Evolutionary conservation across 2,888 invertebrate species (phyloP), one percentile per base, ranked within the genome.

Genomic region (Agrochola macilenta): DNA sequence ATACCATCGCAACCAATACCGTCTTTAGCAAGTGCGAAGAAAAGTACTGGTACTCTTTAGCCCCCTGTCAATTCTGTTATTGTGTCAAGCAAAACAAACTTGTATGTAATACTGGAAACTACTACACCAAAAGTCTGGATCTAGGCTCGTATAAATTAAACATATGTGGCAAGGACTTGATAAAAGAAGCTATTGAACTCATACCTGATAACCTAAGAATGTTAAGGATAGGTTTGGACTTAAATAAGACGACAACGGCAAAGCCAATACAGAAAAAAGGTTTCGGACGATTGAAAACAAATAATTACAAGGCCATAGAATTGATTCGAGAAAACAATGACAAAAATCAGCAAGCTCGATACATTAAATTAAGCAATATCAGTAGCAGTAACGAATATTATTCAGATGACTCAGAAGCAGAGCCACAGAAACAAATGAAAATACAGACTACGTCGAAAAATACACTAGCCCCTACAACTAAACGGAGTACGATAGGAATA

Each of bases 51-150:
- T 96, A 95, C 71, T 93, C 95, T 0, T 70, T 94, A 66, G 92
- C 91, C 0, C 92, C 94, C 2, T 96, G 96, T 43, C 95, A 95
- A 79, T 92, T 95, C 52, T 96, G 96, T 78, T 95, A 89, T 80
- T 96, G 96, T 61, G 76, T 92, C 2, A 90, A 91, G 14, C 86
- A 90, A 86, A 93, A 93, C 74, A 94, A 93, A 88, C 88, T 96
- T 4, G 84, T 94, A 3, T 96, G 96, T 73, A 95, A 93, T 63
- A 92, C 91, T 14, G 92, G 90, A 2, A 86, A 85, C 49, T 76
- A 79, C 61, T 82, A 87, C 58, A 26, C 81, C 1, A 89, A 87
- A 26, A 87, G 85, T 64, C 76, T 93, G 1, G 82, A 87, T 61
- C 65, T 95, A 5, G 94, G 94, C 3, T 82, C 89, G 7, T 92